Conservation (phyloP, 1,140 invertebrate species). For the Drosophila pseudoananassae region DNA sequence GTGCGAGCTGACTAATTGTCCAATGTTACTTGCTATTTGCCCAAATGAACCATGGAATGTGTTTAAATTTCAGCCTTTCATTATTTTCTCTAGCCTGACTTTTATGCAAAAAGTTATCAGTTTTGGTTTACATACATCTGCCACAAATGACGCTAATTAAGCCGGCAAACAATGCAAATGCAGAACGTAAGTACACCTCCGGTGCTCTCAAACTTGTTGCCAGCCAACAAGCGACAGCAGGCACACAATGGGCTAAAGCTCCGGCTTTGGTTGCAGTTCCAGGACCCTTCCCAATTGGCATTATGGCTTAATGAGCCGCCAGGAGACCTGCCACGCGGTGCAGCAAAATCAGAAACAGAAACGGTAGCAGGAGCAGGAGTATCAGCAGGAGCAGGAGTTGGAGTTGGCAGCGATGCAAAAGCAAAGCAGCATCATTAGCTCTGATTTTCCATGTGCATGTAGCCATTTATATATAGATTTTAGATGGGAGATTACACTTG, state of each 20-base stretch:
- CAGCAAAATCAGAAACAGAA: constrained; percentile 6
- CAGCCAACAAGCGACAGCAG: constrained; percentile 2
- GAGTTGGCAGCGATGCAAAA: background rate
- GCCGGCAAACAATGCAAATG: constrained; percentile 57
- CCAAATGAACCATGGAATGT: background rate
- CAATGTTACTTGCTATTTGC: background rate
- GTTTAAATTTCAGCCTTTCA: constrained; percentile 11
- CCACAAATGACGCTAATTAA: constrained; percentile 58
- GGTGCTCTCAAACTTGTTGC: constrained; percentile 20
- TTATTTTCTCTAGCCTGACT: constrained; percentile 1
- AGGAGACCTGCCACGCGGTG: constrained; percentile 23
- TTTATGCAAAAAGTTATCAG: constrained; percentile 14
- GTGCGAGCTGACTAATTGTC: constrained; percentile 19
- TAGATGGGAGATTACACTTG: background rate
- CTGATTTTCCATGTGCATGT: constrained; percentile 34
- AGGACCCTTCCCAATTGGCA: constrained; percentile 43
- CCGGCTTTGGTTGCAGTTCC: constrained; percentile 4
- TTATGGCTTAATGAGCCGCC: constrained; percentile 63
- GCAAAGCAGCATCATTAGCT: constrained; percentile 51
- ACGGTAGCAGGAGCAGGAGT: background rate
- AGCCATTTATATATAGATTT: constrained; percentile 10
- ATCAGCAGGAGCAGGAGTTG: no score
- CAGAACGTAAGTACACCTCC: constrained; percentile 29
- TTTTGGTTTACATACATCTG: constrained; percentile 19
- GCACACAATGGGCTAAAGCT: constrained; percentile 14